Evolutionary conservation across 2,797 vertebrate species (phyloP).

Genomic region (Muscicapa comitata): DNA sequence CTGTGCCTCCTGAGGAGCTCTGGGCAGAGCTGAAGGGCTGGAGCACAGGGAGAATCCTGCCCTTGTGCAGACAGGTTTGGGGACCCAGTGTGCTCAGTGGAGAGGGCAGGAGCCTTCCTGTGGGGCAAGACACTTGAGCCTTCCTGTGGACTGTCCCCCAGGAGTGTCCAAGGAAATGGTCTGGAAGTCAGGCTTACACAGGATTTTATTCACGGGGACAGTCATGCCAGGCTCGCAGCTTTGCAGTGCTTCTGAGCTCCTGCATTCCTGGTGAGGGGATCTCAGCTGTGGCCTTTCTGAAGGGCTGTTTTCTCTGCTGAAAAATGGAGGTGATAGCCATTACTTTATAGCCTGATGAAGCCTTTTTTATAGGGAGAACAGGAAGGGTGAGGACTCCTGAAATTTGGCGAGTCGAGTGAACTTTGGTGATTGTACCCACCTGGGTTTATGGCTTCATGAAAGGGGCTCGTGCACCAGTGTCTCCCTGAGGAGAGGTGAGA

Average conservation of each 20-base stretch:
- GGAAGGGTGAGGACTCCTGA: background rate
- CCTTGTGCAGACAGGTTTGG: background rate
- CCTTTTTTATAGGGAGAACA: background rate
- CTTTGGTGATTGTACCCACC: background rate
- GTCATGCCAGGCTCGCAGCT: background rate
- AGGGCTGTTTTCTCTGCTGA: background rate
- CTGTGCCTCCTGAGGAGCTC: background rate
- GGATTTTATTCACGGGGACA: background rate
- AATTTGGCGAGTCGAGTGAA: background rate
- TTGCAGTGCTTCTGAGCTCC: background rate
- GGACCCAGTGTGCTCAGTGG: background rate
- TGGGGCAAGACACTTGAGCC: background rate
- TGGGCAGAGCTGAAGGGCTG: background rate
- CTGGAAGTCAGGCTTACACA: background rate
- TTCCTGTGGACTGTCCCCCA: background rate
- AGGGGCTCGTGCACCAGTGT: background rate
- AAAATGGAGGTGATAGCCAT: background rate
- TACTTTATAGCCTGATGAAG: background rate
- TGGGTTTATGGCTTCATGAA: background rate
- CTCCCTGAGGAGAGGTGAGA: background rate
- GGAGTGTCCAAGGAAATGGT: background rate
- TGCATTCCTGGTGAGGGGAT: background rate
- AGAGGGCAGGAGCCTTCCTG: background rate
- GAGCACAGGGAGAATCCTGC: background rate
- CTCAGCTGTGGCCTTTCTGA: background rate